Conservation (phyloP, 2,113 vertebrate genomes). For the Pluvialis apricaria region DNA sequence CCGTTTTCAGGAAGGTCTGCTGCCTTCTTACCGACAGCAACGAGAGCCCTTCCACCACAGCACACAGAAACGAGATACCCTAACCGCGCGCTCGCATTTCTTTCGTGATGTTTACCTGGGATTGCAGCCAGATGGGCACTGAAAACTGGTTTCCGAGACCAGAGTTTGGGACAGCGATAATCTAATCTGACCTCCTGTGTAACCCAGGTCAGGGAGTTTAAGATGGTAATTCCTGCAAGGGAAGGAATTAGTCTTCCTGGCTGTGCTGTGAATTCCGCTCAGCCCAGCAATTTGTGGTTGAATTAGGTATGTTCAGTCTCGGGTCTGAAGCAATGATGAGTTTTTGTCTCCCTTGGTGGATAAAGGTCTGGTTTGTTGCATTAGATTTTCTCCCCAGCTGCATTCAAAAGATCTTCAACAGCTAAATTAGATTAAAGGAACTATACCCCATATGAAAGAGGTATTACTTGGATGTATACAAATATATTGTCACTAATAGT, state of each 20-base stretch:
- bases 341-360: background rate
- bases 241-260: conserved; percentile 15
- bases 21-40: background rate
- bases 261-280: background rate
- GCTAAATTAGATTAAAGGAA: background rate
- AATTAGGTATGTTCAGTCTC: background rate
- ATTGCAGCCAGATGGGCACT: conserved; percentile 16
- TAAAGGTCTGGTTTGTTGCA: background rate
- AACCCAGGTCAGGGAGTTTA: conserved; percentile 45
- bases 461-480: background rate
- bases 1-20: background rate
- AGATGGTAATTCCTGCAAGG: background rate
- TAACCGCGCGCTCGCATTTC: rapidly evolving
- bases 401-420: background rate
- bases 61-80: background rate
- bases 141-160: conserved; percentile 10
- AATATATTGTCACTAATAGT: background rate
- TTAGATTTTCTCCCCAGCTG: background rate
- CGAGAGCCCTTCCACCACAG: background rate
- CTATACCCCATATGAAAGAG: background rate
- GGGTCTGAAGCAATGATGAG: background rate
- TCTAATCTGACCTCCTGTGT: conserved; percentile 22
- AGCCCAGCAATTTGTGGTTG: conserved; percentile 37
- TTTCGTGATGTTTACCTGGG: conserved; percentile 9
- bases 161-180: background rate